Conservation (phyloP, 2,888 invertebrate genomes). For the Limnephilus lunatus region DNA sequence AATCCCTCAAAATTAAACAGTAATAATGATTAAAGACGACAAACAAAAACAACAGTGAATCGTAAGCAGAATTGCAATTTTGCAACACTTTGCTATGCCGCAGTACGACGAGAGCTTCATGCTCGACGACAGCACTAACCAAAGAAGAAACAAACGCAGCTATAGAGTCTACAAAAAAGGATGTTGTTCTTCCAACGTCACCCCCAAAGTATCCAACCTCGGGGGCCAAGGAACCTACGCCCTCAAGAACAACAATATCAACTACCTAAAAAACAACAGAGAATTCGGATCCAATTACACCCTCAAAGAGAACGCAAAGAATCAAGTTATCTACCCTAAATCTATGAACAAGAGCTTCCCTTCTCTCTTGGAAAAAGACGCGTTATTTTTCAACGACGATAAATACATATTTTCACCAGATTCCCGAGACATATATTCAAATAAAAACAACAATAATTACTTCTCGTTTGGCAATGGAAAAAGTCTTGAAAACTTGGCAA, state of each 20-base stretch:
- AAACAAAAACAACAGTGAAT: neutral
- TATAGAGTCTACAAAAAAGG: conserved; percentile 77
- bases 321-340: conserved; percentile 66
- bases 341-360: conserved; percentile 68
- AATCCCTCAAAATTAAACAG: neutral
- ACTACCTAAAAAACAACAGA: conserved; percentile 72
- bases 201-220: conserved; percentile 71
- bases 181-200: conserved; percentile 69
- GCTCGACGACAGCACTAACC: conserved; percentile 75
- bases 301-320: conserved; percentile 67
- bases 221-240: conserved; percentile 74
- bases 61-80: neutral
- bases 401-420: conserved; percentile 72
- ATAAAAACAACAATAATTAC: conserved; percentile 64
- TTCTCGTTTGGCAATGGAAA: conserved; percentile 62
- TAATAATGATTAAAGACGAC: neutral
- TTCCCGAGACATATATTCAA: conserved; percentile 58
- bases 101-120: conserved; percentile 78
- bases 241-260: conserved; percentile 73
- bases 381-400: conserved; percentile 72
- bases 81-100: conserved; percentile 71
- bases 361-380: conserved; percentile 72
- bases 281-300: conserved; percentile 71
- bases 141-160: conserved; percentile 76
- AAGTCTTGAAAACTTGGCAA: conserved; percentile 62